phyloP scores from a whole-genome alignment of 2,797 vertebrate genomes.

The Threskiornis aethiopicus region DNA sequence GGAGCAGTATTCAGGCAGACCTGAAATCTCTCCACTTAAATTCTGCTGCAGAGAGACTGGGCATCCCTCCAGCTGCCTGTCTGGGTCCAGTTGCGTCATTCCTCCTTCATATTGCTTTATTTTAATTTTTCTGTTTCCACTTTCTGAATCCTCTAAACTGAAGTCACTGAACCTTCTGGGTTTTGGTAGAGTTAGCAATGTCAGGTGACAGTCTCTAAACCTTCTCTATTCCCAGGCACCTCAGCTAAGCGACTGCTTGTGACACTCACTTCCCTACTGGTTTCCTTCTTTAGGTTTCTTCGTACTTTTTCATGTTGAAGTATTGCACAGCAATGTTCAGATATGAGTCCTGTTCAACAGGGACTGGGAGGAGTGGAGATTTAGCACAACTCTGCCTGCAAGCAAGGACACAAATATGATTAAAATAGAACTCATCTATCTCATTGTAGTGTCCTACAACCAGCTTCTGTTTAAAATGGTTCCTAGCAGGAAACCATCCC shows the following conservation, averaged over 20 bases:
- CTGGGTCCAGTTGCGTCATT: not conserved
- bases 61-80: constrained; percentile 16
- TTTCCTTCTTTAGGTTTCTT: not conserved
- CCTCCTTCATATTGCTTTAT: not conserved
- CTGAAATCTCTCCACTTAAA: not conserved
- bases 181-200: not conserved
- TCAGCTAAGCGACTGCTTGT: not conserved
- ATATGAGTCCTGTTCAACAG: not conserved
- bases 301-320: not conserved
- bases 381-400: not conserved
- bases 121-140: not conserved
- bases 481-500: not conserved
- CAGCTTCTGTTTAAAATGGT: not conserved
- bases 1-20: not conserved
- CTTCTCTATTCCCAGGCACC: not conserved
- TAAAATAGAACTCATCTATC: not conserved
- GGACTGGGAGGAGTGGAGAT: not conserved
- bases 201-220: not conserved
- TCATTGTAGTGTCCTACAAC: not conserved
- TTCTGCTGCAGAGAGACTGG: not conserved
- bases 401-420: not conserved
- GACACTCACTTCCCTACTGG: not conserved
- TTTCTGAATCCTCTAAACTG: not conserved
- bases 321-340: not conserved
- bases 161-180: not conserved